These are phyloP conservation scores for Mnemiopsis leidyi DNA, from an alignment of 37 sponge, comb jelly and placozoan species.

Conservation along the genomic window DNA sequence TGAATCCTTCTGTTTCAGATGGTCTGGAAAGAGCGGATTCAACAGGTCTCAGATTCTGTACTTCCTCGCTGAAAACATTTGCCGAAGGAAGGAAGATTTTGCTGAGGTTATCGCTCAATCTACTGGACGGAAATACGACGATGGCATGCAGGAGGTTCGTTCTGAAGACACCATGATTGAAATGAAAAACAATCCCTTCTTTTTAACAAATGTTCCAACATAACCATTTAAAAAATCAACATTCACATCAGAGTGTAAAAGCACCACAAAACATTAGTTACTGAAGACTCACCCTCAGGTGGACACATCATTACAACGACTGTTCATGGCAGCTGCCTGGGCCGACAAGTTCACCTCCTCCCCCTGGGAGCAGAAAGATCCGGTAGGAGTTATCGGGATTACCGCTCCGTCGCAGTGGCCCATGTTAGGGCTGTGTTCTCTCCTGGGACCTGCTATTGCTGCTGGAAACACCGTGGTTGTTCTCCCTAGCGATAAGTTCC, in stretches of 20 bases:
- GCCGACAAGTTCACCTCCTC: constrained; percentile 74
- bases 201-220: too few relatives aligned
- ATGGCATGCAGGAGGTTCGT: constrained; percentile 67
- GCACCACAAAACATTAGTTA: too few relatives aligned
- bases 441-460: constrained; percentile 92
- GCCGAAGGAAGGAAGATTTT: constrained; percentile 81
- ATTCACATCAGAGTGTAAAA: too few relatives aligned
- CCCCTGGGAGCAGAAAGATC: constrained; percentile 72
- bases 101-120: constrained; percentile 63
- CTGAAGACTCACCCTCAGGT: constrained; percentile 69
- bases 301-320: constrained; percentile 82
- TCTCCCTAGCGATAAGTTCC: constrained; percentile 87
- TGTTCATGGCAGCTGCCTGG: constrained; percentile 95
- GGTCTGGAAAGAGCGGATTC: constrained; percentile 74
- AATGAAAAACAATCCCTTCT: too few relatives aligned
- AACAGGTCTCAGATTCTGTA: constrained; percentile 98
- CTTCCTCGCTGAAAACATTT: constrained; percentile 97
- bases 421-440: constrained; percentile 91
- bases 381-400: constrained; percentile 93
- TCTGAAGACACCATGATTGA: too few relatives aligned
- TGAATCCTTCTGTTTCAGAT: too few relatives aligned
- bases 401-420: constrained; percentile 91
- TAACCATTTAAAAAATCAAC: too few relatives aligned
- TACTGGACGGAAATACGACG: constrained; percentile 75
- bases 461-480: constrained; percentile 94